A percentile compares a stretch with the other conserved stretches of the same genome.
phyloP scores from a whole-genome alignment of 37 sponge, comb jelly and placozoan genomes.

The Beroe ovata region DNA sequence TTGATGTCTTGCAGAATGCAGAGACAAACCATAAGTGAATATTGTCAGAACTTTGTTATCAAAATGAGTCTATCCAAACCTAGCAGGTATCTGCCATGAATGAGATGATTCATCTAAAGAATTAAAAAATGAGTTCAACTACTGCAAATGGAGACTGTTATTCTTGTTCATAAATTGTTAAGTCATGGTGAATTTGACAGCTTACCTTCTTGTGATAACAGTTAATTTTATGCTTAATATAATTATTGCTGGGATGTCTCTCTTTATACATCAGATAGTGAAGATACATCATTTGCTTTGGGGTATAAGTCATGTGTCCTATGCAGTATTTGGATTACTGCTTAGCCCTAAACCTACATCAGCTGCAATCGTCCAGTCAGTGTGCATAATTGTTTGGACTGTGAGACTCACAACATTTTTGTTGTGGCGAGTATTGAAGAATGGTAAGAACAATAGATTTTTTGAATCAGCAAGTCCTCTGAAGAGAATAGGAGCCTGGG shows the following conservation, averaged over 20 bases:
- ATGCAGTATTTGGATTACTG: not conserved
- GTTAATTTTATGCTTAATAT: no score
- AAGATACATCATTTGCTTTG: not conserved
- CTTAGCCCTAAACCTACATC: not conserved
- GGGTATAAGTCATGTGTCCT: not conserved
- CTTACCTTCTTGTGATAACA: no score
- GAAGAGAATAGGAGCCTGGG: conserved; percentile 82
- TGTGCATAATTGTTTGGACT: conserved; percentile 79
- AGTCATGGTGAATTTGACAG: no score
- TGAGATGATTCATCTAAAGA: no score
- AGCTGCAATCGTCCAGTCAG: conserved; percentile 75
- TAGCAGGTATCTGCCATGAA: no score
- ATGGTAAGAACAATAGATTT: conserved; percentile 84
- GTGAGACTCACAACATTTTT: conserved; percentile 84
- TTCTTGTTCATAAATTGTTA: no score
- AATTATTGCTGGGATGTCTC: conserved; percentile 10
- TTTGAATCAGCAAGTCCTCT: conserved; percentile 77
- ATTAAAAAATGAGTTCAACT: no score
- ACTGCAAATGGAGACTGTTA: no score
- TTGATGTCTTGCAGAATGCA: no score
- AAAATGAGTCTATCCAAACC: no score
- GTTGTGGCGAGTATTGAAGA: conserved; percentile 74
- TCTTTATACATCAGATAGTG: not conserved
- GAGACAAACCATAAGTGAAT: no score
- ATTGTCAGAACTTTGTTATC: no score